Base-by-base conservation (phyloP, 2,797 vertebrate species). In the Pagetopsis macropterus region DNA sequence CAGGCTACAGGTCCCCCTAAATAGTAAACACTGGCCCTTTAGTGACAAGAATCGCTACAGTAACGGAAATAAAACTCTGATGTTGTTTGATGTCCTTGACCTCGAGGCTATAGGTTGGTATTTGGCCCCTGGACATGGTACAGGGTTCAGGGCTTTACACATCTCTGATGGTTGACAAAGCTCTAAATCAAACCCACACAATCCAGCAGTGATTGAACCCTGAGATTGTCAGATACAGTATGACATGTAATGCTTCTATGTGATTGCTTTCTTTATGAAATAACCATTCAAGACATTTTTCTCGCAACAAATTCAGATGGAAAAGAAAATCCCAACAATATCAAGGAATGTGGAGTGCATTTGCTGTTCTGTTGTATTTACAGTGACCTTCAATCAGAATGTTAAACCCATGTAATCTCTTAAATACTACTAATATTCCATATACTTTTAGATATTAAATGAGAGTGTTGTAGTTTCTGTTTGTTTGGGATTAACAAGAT, bases 131-230 rank as follows among this genome's bases (percentile, higher is more conserved):
- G 72, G 81, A 82, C 88, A 79, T 37, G 4, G 45, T 58, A 27
- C 51, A 55, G 45, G 50, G 57, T 78, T 81, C 49, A 67, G 46
- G 76, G 82, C 78, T 85, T 72, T 52, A 60, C 67, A 72, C 61
- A 50, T 79, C 54, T 75, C 45, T 69, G 63, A 88, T 81, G 84
- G 72, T 76, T 73, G 81, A 75, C 79, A 84, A 79, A 78, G 73
- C 76, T 79, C 58, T 77, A 75, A 76, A 78, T 84, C 84, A 79
- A 87, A 75, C 50, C 48, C n/a, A 61, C 44, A 50, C 46, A 82
- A 83, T 81, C 64, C 69, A 74, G 31, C 72, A 64, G 62, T 63
- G 75, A 86, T 83, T 91, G 84, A 76, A 83, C 56, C 6, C 33
- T 52, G 49, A 80, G 48, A 62, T 52, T 37, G 27, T 75, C 67